phyloP scores from a whole-genome alignment of 2,888 invertebrate genomes.

The Drepana falcataria region DNA sequence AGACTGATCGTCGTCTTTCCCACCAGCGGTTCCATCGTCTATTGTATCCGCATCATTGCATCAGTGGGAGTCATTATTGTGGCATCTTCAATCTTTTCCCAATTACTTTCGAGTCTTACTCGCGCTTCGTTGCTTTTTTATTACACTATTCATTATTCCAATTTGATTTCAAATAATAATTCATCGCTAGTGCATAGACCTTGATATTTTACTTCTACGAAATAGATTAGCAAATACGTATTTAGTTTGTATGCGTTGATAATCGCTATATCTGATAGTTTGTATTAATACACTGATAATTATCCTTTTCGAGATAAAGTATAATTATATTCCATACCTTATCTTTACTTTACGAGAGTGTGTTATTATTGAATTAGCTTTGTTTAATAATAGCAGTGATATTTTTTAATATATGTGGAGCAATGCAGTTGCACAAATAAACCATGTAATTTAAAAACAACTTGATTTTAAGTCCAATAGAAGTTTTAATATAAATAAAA shows the following conservation, averaged over 20 bases:
- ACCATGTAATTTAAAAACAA: too few species aligned
- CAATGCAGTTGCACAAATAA: too few species aligned
- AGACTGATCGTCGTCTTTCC: constrained; percentile 23
- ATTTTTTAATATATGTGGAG: too few species aligned
- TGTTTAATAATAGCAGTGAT: background rate
- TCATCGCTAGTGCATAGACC: constrained; percentile 27
- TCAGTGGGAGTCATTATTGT: constrained; percentile 25
- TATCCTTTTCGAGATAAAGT: background rate
- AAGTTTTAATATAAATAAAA: too few species aligned
- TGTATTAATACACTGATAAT: background rate
- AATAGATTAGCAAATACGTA: constrained; percentile 22
- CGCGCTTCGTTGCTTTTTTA: constrained; percentile 16
- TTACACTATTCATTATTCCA: constrained; percentile 18
- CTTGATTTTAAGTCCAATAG: too few species aligned
- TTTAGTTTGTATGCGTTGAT: constrained; percentile 4
- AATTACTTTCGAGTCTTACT: constrained; percentile 30
- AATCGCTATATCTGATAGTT: background rate
- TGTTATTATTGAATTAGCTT: background rate
- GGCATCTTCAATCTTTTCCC: constrained; percentile 32
- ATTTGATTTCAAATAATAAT: constrained; percentile 27
- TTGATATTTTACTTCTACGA: constrained; percentile 36
- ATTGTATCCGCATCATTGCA: constrained; percentile 26
- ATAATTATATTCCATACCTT: background rate
- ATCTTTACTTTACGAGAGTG: background rate
- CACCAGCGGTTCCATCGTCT: constrained; percentile 24